phyloP scores from a whole-genome alignment of 2,113 vertebrate genomes.

The Ictalurus punctatus region DNA sequence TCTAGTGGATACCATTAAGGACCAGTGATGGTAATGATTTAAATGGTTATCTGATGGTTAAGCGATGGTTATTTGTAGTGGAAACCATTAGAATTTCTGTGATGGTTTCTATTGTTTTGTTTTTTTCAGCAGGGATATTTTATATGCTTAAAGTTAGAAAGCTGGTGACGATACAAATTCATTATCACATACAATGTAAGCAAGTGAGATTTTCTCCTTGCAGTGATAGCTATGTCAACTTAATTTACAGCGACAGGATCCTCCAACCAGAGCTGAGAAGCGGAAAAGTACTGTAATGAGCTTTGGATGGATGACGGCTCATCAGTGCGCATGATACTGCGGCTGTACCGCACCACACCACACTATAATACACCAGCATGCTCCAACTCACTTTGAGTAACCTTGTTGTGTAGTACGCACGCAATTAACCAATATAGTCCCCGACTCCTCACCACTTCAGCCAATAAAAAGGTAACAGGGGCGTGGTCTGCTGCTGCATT shows the following conservation, averaged over 20 bases:
- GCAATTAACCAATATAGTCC: constrained; percentile 76
- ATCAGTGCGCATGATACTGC: constrained; percentile 99
- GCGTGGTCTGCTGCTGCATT: constrained; percentile 71
- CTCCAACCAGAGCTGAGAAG: constrained; percentile 37
- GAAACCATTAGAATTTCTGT: too few species aligned
- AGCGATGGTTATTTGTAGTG: too few species aligned
- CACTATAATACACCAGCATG: constrained; percentile 73
- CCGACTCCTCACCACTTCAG: constrained; percentile 50
- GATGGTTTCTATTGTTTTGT: too few species aligned
- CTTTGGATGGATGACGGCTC: constrained; percentile 63
- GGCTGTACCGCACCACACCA: constrained; percentile 70
- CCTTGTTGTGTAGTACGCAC: constrained; percentile 64
- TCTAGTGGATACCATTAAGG: too few species aligned
- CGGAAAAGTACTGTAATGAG: constrained; percentile 59
- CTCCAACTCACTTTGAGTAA: constrained; percentile 95
- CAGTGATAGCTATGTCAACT: not conserved
- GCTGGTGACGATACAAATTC: not conserved
- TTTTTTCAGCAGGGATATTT: too few species aligned
- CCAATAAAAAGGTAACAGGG: constrained; percentile 64
- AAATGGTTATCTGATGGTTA: too few species aligned
- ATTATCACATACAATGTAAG: not conserved
- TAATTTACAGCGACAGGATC: not conserved
- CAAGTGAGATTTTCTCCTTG: not conserved
- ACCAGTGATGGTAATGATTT: too few species aligned
- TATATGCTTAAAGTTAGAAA: constrained; percentile 4